Base-by-base conservation (phyloP, 2,797 vertebrate species). In the Ptychobarbus kaznakovi region DNA sequence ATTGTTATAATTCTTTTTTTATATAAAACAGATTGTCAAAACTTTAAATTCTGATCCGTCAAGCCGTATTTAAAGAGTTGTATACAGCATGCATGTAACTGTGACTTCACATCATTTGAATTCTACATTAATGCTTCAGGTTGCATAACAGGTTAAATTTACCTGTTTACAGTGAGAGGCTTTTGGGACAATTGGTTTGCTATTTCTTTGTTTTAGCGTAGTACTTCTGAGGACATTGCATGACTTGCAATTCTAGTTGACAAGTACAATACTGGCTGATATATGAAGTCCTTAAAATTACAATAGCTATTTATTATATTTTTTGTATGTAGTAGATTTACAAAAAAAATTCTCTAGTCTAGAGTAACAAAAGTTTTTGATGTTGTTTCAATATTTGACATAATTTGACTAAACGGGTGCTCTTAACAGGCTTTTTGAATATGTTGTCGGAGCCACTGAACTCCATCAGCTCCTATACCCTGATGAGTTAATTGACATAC, bases 391-490 rank as follows among this genome's bases (percentile, higher is more conserved):
- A 22, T 53, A 63, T 28, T 63, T 13, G 12, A 7, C 25, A 16
- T 22, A 20, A 38, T 76, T 76, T 15, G 74, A 38, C 28, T 18
- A 16, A n/a, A 76, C 38, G 1, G 22, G 49, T 56, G 28, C n/a
- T 56, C 13, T 76, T 53, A 76, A 38, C 32, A 56, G 18, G 28
- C 11, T 56, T 18, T 76, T 38, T 76, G 18, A 56, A 56, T 76
- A 10, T 35, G 28, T 58, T 38, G 38, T 73, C 20, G 15, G 40
- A 51, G 32, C 51, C 65, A 32, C 46, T 51, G 22, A 74, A 61
- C 72, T 85, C 15, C 49, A 79, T 66, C 12, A 81, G 65, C 85
- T 77, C 22, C 25, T 69, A 61, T 81, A 70, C 70, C 65, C 66
- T 40, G 42, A 68, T 53, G 13, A 53, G 25, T 76, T 86, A 7